A percentile compares a stretch with the other conserved stretches of the same genome.
Evolutionary conservation across 2,888 invertebrate genomes (phyloP).

Genomic region (Pimpla rufipes): DNA sequence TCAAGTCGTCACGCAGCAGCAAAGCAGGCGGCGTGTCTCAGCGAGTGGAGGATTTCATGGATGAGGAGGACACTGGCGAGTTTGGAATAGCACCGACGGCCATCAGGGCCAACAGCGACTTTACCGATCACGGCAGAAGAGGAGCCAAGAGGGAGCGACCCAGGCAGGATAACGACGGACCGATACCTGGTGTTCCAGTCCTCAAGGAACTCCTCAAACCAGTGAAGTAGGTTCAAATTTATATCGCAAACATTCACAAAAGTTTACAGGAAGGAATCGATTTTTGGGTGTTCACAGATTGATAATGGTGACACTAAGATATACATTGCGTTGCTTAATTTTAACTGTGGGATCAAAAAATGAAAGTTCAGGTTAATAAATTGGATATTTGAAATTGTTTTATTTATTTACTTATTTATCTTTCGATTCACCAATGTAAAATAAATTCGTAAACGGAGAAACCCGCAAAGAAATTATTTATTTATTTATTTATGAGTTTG

Average conservation of each 20-base stretch:
- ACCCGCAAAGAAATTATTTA: too few species aligned
- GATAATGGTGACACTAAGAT: too few species aligned
- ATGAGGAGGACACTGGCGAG: constrained; percentile 97
- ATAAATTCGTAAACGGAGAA: too few species aligned
- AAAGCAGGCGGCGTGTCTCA: constrained; percentile 88
- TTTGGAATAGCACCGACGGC: constrained; percentile 97
- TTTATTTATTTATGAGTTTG: too few species aligned
- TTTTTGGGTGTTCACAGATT: too few species aligned
- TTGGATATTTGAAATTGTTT: too few species aligned
- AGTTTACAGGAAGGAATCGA: neutral
- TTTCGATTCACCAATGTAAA: too few species aligned
- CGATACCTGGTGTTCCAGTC: constrained; percentile 87
- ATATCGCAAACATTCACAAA: neutral
- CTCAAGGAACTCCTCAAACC: constrained; percentile 87
- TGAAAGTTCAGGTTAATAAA: too few species aligned
- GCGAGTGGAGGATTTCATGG: constrained; percentile 98
- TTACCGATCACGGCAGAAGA: constrained; percentile 85
- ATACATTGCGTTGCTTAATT: too few species aligned
- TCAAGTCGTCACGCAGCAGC: constrained; percentile 94
- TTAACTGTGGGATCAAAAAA: too few species aligned
- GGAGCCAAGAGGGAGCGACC: constrained; percentile 83
- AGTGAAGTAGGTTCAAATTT: constrained; percentile 84
- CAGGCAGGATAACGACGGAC: constrained; percentile 76
- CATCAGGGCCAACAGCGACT: constrained; percentile 93
- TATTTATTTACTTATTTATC: too few species aligned